phyloP scores from a whole-genome alignment of 2,113 vertebrate species.

The Lota lota region DNA sequence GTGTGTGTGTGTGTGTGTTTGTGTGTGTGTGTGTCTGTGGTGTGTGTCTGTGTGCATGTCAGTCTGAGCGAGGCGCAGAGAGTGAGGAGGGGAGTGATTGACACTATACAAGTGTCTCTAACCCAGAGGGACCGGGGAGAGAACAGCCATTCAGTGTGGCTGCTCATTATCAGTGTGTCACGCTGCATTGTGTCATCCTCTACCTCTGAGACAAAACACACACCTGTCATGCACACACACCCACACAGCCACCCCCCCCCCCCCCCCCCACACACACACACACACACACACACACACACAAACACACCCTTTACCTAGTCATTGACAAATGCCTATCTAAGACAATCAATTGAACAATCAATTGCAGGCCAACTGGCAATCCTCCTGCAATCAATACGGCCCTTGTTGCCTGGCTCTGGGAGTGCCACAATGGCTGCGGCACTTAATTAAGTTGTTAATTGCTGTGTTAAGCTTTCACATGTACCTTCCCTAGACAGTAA shows the following conservation, averaged over 20 bases:
- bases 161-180: slow-evolving; percentile 75
- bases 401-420: slow-evolving; percentile 70
- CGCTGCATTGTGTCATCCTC: slow-evolving; percentile 52
- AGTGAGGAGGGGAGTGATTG: slow-evolving; percentile 45
- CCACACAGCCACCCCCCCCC: slow-evolving; percentile 14
- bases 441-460: slow-evolving; percentile 85
- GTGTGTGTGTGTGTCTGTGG: neutral
- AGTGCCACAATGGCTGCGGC: slow-evolving; percentile 71
- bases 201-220: slow-evolving; percentile 60
- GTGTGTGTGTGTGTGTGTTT: neutral
- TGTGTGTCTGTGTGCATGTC: neutral
- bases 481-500: slow-evolving; percentile 74
- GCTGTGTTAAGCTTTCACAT: slow-evolving; percentile 78
- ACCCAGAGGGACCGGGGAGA: slow-evolving; percentile 38
- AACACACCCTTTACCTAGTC: slow-evolving; percentile 40
- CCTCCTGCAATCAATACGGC: slow-evolving; percentile 71
- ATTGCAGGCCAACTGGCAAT: slow-evolving; percentile 74
- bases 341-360: slow-evolving; percentile 74
- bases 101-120: slow-evolving; percentile 51
- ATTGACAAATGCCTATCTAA: slow-evolving; percentile 72
- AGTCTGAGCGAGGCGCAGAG: slow-evolving; percentile 14
- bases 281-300: slow-evolving; percentile 9
- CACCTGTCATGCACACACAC: neutral
- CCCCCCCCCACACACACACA: slow-evolving; percentile 19
- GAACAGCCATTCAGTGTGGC: slow-evolving; percentile 56